These are phyloP conservation scores for Marmota flaviventris DNA, from an alignment of 2,113 vertebrate species.

Conservation along the genomic window DNA sequence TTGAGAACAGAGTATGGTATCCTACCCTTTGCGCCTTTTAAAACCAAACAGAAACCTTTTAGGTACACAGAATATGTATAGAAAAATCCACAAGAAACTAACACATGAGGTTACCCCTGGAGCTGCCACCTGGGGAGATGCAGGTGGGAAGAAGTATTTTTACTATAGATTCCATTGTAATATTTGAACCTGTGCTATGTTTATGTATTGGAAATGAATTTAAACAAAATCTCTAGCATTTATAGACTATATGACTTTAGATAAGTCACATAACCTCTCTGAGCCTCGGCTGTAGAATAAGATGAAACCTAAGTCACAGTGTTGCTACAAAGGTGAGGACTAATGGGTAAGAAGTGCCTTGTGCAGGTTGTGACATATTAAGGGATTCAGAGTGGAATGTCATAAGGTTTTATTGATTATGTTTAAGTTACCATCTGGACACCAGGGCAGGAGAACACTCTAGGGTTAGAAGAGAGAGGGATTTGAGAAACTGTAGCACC, in stretches of 20 bases:
- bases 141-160: not conserved
- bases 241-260: not conserved
- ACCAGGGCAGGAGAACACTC: not conserved
- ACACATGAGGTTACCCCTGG: not conserved
- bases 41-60: not conserved
- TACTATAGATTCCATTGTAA: not conserved
- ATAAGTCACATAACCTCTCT: not conserved
- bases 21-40: not conserved
- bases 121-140: not conserved
- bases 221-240: not conserved
- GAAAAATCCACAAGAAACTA: not conserved
- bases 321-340: not conserved
- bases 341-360: not conserved
- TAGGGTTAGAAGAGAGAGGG: not conserved
- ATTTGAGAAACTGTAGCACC: not conserved
- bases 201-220: not conserved
- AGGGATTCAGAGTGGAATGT: not conserved
- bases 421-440: not conserved
- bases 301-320: not conserved
- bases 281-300: not conserved
- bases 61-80: not conserved
- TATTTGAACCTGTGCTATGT: not conserved
- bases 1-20: not conserved
- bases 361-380: accelerated
- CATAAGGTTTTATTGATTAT: not conserved